Evolutionary conservation across 2,113 vertebrate species (phyloP).

Genomic region (Epinephelus moara): DNA sequence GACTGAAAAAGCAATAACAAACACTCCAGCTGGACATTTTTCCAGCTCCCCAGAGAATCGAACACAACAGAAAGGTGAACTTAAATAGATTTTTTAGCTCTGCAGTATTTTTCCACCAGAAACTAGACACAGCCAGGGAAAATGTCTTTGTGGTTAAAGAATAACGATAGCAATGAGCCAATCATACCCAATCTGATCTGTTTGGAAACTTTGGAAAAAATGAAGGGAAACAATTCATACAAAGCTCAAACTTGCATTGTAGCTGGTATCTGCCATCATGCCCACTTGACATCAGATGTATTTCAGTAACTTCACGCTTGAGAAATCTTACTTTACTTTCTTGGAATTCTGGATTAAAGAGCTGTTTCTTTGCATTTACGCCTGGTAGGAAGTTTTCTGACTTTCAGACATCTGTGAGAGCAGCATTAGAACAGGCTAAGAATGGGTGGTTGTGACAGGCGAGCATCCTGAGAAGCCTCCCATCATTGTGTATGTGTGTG

Average conservation of each 20-base stretch:
- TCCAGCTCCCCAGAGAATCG: conserved; percentile 35
- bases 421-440: conserved; percentile 5
- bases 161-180: not conserved
- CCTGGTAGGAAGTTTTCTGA: not conserved
- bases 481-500: conserved; percentile 11
- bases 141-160: conserved; percentile 9
- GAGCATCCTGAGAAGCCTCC: conserved; percentile 17
- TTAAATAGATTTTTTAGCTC: conserved; percentile 38
- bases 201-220: not conserved
- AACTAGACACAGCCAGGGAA: conserved; percentile 5
- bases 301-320: not conserved
- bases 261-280: not conserved
- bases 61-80: conserved; percentile 16
- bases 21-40: conserved; percentile 33
- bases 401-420: conserved; percentile 3
- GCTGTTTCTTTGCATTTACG: not conserved
- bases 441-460: conserved; percentile 7
- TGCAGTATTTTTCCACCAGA: conserved; percentile 37
- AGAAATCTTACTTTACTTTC: not conserved
- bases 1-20: conserved; percentile 37
- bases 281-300: not conserved
- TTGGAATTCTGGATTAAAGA: conserved; percentile 4
- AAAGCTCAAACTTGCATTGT: not conserved
- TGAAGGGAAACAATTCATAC: not conserved
- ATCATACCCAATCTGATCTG: not conserved